Evolutionary conservation across 2,113 vertebrate genomes (phyloP), one percentile per base, ranked within the genome.

Genomic region (Trinectes maculatus): DNA sequence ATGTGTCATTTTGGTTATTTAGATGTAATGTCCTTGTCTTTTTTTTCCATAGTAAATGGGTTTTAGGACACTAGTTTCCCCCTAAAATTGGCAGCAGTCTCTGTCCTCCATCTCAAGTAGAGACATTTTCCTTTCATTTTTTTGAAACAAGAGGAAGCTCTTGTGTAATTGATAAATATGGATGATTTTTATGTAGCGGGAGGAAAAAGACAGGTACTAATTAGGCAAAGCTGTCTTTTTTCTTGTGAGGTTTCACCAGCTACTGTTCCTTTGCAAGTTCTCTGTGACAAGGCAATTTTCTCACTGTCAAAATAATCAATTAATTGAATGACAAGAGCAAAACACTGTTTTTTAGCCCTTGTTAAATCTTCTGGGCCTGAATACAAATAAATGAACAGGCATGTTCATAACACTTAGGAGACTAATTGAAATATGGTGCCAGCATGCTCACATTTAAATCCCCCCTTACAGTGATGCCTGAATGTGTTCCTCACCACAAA

Each of bases 401-500:
- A 22, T 12, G n/a, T 28, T 19, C 3, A 22, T 43, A 26, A 54
- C 28, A 43, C 29, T 31, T 3, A 2, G 21, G 9, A 80, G 72
- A 69, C 65, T n/a, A n/a, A n/a, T 71, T 75, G 68, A 78, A 78
- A 76, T 77, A 65, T 72, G 48, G 40, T 68, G 58, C 40, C 51
- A 19, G 13, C 11, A 24, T 12, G 46, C 68, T 29, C 61, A 59
- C 24, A 55, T 71, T n/a, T n/a, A n/a, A n/a, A 61, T 12, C 22
- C 54, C 65, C 47, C n/a, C 58, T 29, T 37, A 80, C 59, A 26
- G 65, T 44, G 65, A 74, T 11, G 53, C 68, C 74, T 52, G 58
- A 78, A 58, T 56, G 79, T 73, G 68, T 74, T 81, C 85, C 79
- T 78, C 79, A 68, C 72, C 57, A 82, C 80, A 86, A 74, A 86